A percentile compares a stretch with the other conserved stretches of the same genome.
These are phyloP conservation scores for Drymonia ruficornis DNA, from an alignment of 2,888 invertebrate species.

Conservation along the genomic window DNA sequence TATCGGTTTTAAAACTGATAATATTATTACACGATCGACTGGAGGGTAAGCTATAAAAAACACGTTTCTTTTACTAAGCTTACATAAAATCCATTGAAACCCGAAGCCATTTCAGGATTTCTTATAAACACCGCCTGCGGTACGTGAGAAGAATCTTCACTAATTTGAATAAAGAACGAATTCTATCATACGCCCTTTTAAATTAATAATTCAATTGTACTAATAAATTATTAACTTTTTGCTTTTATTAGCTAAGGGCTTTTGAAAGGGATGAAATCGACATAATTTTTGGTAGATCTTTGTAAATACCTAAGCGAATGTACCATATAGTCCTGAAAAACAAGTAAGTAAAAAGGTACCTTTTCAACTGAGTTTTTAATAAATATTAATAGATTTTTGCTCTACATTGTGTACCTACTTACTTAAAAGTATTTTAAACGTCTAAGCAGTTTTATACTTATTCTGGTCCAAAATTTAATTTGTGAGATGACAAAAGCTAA, in stretches of 20 bases:
- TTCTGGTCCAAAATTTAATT: not conserved
- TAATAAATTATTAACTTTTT: not conserved
- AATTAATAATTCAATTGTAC: constrained; percentile 37
- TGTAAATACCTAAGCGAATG: too few relatives aligned
- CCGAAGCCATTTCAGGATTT: constrained; percentile 20
- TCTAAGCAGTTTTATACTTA: not conserved
- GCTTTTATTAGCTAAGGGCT: not conserved
- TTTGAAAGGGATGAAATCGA: not conserved
- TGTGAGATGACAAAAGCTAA: constrained; percentile 13
- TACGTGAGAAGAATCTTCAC: constrained; percentile 42
- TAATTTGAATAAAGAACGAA: constrained; percentile 36
- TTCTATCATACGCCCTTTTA: constrained; percentile 33
- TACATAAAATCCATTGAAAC: constrained; percentile 21
- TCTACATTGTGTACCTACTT: too few relatives aligned
- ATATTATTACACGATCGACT: constrained; percentile 3
- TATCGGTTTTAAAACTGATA: not conserved
- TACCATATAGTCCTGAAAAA: too few relatives aligned
- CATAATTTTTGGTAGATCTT: too few relatives aligned
- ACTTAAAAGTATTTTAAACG: not conserved
- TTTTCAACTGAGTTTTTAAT: too few relatives aligned
- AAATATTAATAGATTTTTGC: too few relatives aligned
- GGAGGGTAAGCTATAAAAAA: not conserved
- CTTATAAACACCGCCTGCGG: constrained; percentile 33
- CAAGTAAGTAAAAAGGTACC: too few relatives aligned
- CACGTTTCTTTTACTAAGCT: not conserved